Evolutionary conservation across 2,113 vertebrate species (phyloP), one percentile per base, ranked within the genome.

Genomic region (Clarias gariepinus): DNA sequence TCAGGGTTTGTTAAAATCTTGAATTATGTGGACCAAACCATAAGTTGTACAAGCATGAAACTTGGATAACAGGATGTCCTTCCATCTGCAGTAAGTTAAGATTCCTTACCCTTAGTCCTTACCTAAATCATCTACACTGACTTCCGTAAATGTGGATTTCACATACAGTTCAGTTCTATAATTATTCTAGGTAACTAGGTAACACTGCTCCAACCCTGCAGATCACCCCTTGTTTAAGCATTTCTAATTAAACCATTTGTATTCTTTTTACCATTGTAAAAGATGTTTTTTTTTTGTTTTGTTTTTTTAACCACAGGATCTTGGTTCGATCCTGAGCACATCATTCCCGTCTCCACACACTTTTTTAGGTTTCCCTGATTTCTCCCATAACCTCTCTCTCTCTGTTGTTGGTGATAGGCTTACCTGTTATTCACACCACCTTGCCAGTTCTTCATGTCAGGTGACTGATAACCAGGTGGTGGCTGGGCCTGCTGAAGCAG

Each of bases 401-500:
- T 52, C 25, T 57, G 3, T 25, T 12, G 33, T n/a, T 13, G 12
- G 2, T 36, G 21, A 9, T 12, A 4, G 53, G 7, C 93, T 90
- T 87, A 98, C 98, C 94, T 96, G 94, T 93, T 96, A 84, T 93
- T 94, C 88, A 97, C 92, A 84, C 95, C 90, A 60, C 96, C 94
- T 92, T 96, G 97, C 98, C 98, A 99, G 93, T 92, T 96, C 94
- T 98, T 98, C 91, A 97, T 95, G 89, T 98, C 97, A 19, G 97
- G 95, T 9, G 97, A 96, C 95, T 98, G 97, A 93, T 97, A 99
- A 84, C 97, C 96, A 13, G 97, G 93, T 1, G 95, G 90, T 0
- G 96, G 95, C 0, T 96, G 95, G 1, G 95, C 93, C 12, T 96
- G 95, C 91, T 97, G 97, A 83, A 98, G 95, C 94, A 98, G 91